Conservation (phyloP, 2,797 vertebrate species). For the Ctenopoma multispine region DNA sequence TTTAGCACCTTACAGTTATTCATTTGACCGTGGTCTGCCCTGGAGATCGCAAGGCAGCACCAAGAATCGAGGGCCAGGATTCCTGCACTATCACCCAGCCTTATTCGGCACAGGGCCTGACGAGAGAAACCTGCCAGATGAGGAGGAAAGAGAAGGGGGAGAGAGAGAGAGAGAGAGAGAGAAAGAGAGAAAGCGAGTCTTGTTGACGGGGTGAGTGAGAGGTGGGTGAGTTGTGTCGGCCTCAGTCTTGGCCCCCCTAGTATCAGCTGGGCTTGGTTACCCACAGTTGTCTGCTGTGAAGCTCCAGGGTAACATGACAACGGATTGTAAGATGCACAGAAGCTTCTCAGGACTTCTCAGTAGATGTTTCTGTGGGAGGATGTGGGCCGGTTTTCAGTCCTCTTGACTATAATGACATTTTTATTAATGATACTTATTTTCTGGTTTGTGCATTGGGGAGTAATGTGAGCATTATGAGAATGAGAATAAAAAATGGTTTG, state of each 20-base stretch:
- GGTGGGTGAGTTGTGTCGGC: conserved; percentile 69
- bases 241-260: conserved; percentile 66
- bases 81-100: conserved; percentile 69
- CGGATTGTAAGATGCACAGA: conserved; percentile 27
- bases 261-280: conserved; percentile 76
- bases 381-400: conserved; percentile 38
- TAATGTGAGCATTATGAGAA: conserved; percentile 19
- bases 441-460: conserved; percentile 19
- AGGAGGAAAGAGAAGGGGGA: conserved; percentile 44
- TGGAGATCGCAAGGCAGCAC: conserved; percentile 48
- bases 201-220: conserved; percentile 71
- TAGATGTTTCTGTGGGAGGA: conserved; percentile 4
- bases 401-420: conserved; percentile 1
- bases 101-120: conserved; percentile 55
- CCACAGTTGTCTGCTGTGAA: conserved; percentile 60
- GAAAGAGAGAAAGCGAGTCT: too few relatives aligned
- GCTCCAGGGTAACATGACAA: conserved; percentile 27
- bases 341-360: background rate
- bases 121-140: conserved; percentile 76
- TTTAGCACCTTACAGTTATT: conserved; percentile 42
- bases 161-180: conserved; percentile 43
- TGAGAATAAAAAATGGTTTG: background rate
- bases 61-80: conserved; percentile 54
- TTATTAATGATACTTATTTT: conserved; percentile 32
- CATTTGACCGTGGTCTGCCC: conserved; percentile 14